Percentiles rank a stretch among this genome's conserved stretches.
These are phyloP conservation scores for Anoplius nigerrimus DNA, from an alignment of 2,888 invertebrate species.

Conservation along the genomic window DNA sequence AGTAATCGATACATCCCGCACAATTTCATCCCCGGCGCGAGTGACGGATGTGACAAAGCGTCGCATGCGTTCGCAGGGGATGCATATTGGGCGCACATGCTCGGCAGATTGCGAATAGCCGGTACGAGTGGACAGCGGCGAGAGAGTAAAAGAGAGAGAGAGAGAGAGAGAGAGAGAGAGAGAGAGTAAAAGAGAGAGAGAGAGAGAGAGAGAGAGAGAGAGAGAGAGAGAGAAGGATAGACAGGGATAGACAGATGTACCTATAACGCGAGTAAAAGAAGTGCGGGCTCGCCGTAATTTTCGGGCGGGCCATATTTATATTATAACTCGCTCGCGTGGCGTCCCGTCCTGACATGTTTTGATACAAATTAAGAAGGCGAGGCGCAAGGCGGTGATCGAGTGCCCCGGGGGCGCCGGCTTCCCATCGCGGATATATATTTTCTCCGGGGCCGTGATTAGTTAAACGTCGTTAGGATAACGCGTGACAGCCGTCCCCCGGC, in stretches of 20 bases:
- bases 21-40: slow-evolving; percentile 19
- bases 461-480: slow-evolving; percentile 70
- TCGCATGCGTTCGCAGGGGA: slow-evolving; percentile 24
- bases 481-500: slow-evolving; percentile 60
- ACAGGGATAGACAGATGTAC: too few relatives aligned
- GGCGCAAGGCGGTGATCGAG: slow-evolving; percentile 45
- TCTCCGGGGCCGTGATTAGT: slow-evolving; percentile 69
- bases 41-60: slow-evolving; percentile 10
- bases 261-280: too few relatives aligned
- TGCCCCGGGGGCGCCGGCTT: slow-evolving; percentile 48
- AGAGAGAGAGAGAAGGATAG: too few relatives aligned
- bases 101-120: slow-evolving; percentile 43
- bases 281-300: neutral
- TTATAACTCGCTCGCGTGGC: slow-evolving; percentile 53
- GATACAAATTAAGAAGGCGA: slow-evolving; percentile 64
- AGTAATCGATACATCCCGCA: slow-evolving; percentile 31
- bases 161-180: too few relatives aligned
- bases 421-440: slow-evolving; percentile 65
- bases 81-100: slow-evolving; percentile 41
- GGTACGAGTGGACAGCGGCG: neutral
- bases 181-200: too few relatives aligned
- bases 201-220: too few relatives aligned
- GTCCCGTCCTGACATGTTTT: slow-evolving; percentile 62
- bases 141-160: too few relatives aligned
- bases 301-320: slow-evolving; percentile 28